These are phyloP conservation scores for Oxygymnocypris stewartii DNA, from an alignment of 2,113 vertebrate species.

Conservation along the genomic window DNA sequence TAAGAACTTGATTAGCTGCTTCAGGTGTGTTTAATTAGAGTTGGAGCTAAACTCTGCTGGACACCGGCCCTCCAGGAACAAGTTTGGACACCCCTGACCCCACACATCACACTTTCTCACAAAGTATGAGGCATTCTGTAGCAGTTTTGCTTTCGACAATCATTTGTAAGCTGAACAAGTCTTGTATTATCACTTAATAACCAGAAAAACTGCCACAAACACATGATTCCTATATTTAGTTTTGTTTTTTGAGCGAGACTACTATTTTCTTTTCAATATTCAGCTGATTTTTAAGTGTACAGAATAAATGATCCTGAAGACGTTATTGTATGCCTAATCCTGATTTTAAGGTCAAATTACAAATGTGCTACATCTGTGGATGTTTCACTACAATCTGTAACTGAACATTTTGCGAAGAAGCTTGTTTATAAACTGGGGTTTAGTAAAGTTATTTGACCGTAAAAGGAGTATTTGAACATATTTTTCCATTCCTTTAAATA, in stretches of 20 bases:
- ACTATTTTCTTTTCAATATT: neutral
- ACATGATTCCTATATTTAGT: neutral
- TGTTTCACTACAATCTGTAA: neutral
- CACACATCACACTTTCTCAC: neutral
- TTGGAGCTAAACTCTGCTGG: too few relatives aligned
- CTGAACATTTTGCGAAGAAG: neutral
- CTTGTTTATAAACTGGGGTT: too few relatives aligned
- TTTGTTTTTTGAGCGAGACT: neutral
- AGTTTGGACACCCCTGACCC: too few relatives aligned
- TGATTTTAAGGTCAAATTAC: neutral
- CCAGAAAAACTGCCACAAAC: neutral
- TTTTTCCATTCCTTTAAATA: too few relatives aligned
- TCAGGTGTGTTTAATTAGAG: too few relatives aligned
- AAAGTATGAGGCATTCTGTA: neutral
- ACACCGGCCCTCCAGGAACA: too few relatives aligned
- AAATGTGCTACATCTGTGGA: too few relatives aligned
- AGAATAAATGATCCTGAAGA: neutral
- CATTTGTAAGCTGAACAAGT: neutral
- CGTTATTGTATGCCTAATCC: neutral
- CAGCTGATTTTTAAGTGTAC: neutral
- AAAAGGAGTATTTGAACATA: neutral
- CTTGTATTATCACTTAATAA: neutral
- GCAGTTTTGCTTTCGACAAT: neutral
- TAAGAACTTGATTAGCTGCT: too few relatives aligned
- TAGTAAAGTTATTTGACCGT: neutral